These are phyloP conservation scores for Cygnus buccinator DNA, from an alignment of 2,113 vertebrate genomes.

Conservation along the genomic window DNA sequence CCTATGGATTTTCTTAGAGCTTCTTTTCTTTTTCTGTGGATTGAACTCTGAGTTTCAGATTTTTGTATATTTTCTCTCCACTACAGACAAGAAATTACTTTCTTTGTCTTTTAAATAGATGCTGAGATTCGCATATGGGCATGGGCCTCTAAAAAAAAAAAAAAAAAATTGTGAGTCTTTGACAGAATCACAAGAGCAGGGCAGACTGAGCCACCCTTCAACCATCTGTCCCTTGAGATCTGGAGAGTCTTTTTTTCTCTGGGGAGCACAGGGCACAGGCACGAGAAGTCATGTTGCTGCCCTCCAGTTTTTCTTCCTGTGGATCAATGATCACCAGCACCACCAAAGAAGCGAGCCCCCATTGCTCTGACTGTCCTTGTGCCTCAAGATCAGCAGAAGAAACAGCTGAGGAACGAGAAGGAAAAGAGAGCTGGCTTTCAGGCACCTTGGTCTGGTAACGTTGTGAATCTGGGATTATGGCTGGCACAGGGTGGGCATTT, in stretches of 20 bases:
- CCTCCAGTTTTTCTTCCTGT: background rate
- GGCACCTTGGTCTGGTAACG: background rate
- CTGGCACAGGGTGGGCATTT: background rate
- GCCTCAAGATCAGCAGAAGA: background rate
- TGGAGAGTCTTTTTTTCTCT: background rate
- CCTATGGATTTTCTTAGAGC: slow-evolving; percentile 6
- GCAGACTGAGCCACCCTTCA: slow-evolving; percentile 6
- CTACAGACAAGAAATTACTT: background rate
- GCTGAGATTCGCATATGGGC: background rate
- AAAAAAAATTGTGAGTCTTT: background rate
- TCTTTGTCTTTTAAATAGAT: slow-evolving; percentile 13
- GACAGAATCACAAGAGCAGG: slow-evolving; percentile 13
- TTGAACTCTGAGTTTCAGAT: slow-evolving; percentile 26
- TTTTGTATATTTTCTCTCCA: background rate
- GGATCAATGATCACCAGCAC: background rate
- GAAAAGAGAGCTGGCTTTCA: background rate
- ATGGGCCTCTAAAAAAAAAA: background rate
- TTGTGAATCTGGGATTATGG: background rate
- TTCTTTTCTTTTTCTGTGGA: background rate
- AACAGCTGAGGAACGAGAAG: background rate
- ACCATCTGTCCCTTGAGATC: slow-evolving; percentile 20
- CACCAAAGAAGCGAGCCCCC: background rate
- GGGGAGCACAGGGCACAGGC: background rate
- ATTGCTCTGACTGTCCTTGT: background rate
- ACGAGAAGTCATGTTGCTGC: background rate